Evolutionary conservation across 1,140 invertebrate genomes (phyloP).

Genomic region (Cotesia typhae): DNA sequence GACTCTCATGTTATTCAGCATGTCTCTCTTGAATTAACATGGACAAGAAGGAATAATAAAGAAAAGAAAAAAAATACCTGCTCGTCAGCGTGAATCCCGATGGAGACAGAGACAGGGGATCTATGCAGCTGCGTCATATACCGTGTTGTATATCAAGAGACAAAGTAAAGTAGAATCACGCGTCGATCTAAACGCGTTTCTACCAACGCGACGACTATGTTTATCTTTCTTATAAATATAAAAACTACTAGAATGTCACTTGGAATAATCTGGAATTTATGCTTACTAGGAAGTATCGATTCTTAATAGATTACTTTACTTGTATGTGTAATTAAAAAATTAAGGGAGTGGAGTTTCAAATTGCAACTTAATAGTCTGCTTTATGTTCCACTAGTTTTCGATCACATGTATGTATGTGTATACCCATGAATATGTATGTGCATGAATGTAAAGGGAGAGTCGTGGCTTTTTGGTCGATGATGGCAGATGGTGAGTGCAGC

Average conservation of each 20-base stretch:
- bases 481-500: slow-evolving; percentile 16
- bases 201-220: too few relatives aligned
- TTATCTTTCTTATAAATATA: too few relatives aligned
- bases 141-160: not conserved
- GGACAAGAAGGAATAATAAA: not conserved
- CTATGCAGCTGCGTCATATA: not conserved
- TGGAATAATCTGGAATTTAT: not conserved
- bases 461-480: slow-evolving; percentile 18
- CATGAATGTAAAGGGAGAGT: not conserved
- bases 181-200: not conserved
- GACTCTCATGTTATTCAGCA: not conserved
- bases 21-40: not conserved
- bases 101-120: not conserved
- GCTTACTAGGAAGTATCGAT: not conserved
- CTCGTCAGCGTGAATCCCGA: slow-evolving; percentile 1
- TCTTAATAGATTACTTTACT: not conserved
- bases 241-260: too few relatives aligned
- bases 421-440: too few relatives aligned
- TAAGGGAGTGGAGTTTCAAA: slow-evolving; percentile 4
- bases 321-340: not conserved
- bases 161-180: slow-evolving; percentile 4
- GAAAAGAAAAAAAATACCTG: slow-evolving; percentile 3
- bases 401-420: not conserved
- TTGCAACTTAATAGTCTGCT: slow-evolving; percentile 4
- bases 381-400: not conserved